These are phyloP conservation scores for Acromyrmex charruanus DNA, from an alignment of 1,140 invertebrate genomes.

Conservation along the genomic window DNA sequence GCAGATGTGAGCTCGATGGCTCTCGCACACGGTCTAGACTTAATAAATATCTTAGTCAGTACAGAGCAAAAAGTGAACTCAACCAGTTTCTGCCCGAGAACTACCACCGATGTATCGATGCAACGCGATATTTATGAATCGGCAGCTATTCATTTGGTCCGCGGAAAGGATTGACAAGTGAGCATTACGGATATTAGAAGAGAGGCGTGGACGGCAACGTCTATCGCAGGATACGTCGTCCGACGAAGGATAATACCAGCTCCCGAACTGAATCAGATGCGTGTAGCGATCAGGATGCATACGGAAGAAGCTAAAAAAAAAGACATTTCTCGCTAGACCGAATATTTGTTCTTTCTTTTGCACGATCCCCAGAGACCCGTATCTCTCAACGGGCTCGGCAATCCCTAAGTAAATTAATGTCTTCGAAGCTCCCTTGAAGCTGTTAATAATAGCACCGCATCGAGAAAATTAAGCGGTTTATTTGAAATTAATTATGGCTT, in stretches of 20 bases:
- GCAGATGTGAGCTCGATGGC: not conserved
- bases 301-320: conserved; percentile 37
- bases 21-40: not conserved
- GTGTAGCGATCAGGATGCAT: conserved; percentile 34
- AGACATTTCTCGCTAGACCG: conserved; percentile 4
- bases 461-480: conserved; percentile 42
- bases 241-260: conserved; percentile 60
- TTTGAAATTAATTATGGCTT: conserved; percentile 46
- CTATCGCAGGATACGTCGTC: conserved; percentile 46
- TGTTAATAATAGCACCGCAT: conserved; percentile 48
- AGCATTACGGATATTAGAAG: conserved; percentile 51
- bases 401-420: conserved; percentile 58
- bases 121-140: conserved; percentile 55
- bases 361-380: not conserved
- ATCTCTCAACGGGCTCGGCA: not conserved
- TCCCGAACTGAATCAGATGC: conserved; percentile 29
- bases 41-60: conserved; percentile 34
- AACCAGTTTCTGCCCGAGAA: conserved; percentile 24
- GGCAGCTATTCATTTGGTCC: conserved; percentile 53
- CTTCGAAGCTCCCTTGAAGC: conserved; percentile 13
- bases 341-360: not conserved
- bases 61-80: not conserved
- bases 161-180: conserved; percentile 58
- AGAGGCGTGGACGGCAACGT: conserved; percentile 34
- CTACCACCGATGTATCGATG: not conserved